Base-by-base conservation (phyloP, 2,797 vertebrate genomes). In the Meda fulgida region DNA sequence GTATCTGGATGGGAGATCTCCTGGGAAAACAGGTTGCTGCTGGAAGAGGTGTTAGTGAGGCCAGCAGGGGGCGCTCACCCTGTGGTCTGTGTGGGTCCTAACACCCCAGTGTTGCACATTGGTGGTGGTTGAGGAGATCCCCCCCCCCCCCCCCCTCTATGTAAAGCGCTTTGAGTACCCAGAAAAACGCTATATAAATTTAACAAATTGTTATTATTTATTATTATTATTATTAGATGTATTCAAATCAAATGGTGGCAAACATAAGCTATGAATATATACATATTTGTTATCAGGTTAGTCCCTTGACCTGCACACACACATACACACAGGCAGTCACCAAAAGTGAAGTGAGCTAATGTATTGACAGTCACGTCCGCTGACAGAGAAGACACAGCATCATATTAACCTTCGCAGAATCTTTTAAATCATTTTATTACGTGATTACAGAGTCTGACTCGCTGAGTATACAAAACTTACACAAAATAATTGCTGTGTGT, bases 401-500 rank as follows among this genome's bases (percentile, higher is more conserved):
- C 4, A 83, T 51, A 83, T 83, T 73, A 82, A 73, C 69, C 36
- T 82, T 71, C 0, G 7, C 26, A 4, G 5, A 43, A 29, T 19
- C 43, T 38, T 66, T 77, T 29, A 38, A 69, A 43, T 40, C 4
- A 23, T 60, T 60, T 60, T 21, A 46, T 60, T 72, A 46, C 31
- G 21, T n/a, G 38, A 46, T 75, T 38, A 48, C 58, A 83, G 71
- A 70, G 34, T 38, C 66, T 60, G 53, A 46, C 70, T 36, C 40
- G 26, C 53, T 6, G 26, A 60, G 36, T 63, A 48, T 48, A 36
- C 1, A 36, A 76, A 76, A 34, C 51, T 1, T 71, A 10, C n/a
- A 71, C 34, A 72, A 43, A 60, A 40, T 80, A 80, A 80, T 80
- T 18, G 34, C 26, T 16, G 5, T 53, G 29, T 80, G 65, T 80